A percentile compares a stretch with the other conserved stretches of the same genome.
Evolutionary conservation across 2,113 vertebrate species (phyloP).

Genomic region (Xiphias gladius): DNA sequence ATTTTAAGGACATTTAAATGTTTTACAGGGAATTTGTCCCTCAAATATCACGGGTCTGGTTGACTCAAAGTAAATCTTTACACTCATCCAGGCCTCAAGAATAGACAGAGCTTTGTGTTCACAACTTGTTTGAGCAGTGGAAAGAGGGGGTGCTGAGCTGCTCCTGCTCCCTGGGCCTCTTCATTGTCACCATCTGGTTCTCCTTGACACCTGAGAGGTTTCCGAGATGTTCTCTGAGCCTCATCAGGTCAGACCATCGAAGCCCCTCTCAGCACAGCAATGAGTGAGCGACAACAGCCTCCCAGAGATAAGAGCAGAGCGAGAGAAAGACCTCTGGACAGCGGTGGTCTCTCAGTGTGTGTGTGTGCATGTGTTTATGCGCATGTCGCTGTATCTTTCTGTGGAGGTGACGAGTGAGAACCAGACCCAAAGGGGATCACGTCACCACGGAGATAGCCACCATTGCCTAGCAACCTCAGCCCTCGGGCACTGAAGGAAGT

Average conservation of each 20-base stretch:
- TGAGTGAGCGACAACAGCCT: conserved; percentile 83
- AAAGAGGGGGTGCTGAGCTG: conserved; percentile 53
- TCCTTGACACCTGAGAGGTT: conserved; percentile 69
- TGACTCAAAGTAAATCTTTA: not conserved
- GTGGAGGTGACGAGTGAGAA: conserved; percentile 79
- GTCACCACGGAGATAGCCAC: conserved; percentile 75
- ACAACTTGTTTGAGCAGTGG: conserved; percentile 40
- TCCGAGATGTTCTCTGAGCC: conserved; percentile 62
- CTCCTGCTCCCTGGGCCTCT: conserved; percentile 46
- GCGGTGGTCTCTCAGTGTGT: conserved; percentile 29
- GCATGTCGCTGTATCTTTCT: conserved; percentile 53
- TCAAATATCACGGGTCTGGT: not conserved
- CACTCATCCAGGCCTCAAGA: conserved; percentile 27
- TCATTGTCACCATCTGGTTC: conserved; percentile 75
- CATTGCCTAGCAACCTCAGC: conserved; percentile 79
- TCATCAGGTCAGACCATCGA: conserved; percentile 67
- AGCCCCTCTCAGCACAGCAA: conserved; percentile 76
- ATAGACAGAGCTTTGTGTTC: conserved; percentile 48
- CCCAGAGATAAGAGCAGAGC: conserved; percentile 73
- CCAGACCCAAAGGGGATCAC: conserved; percentile 70
- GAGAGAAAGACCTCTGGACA: conserved; percentile 68
- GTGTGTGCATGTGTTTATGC: conserved; percentile 27
- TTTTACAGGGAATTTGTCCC: not conserved
- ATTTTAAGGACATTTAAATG: not conserved
- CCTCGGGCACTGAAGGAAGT: conserved; percentile 72